A percentile compares a stretch with the other conserved stretches of the same genome.
These are phyloP conservation scores for Suricata suricatta DNA, from an alignment of 2,113 vertebrate species.

Conservation along the genomic window DNA sequence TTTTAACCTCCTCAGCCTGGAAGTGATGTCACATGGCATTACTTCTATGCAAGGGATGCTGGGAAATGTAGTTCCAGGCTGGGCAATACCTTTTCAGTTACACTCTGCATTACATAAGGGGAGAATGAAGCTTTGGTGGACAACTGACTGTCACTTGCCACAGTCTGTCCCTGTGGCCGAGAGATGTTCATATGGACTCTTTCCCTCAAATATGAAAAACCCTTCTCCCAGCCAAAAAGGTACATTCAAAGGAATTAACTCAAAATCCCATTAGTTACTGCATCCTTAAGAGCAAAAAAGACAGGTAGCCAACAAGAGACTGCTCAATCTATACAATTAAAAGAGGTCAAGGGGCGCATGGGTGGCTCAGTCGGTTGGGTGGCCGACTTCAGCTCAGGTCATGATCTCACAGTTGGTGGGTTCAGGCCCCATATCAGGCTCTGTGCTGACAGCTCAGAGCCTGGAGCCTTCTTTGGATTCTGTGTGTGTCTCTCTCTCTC, in stretches of 20 bases:
- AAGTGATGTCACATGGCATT: not conserved
- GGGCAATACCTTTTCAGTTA: not conserved
- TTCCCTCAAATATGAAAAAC: not conserved
- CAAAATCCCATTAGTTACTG: not conserved
- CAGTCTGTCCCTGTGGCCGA: not conserved
- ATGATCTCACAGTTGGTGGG: too few relatives aligned
- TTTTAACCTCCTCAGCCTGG: not conserved
- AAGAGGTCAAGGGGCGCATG: not conserved
- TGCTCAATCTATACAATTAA: not conserved
- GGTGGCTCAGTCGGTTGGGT: too few relatives aligned
- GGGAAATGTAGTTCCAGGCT: not conserved
- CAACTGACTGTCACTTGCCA: not conserved
- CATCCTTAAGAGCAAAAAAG: not conserved
- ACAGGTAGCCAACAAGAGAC: not conserved
- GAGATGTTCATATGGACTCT: not conserved
- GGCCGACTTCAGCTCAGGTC: too few relatives aligned
- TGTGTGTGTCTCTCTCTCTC: too few relatives aligned
- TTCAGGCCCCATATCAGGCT: too few relatives aligned
- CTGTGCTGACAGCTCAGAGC: too few relatives aligned
- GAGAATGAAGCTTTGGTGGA: not conserved
- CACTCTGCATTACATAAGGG: rapidly evolving
- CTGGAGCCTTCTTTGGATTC: too few relatives aligned
- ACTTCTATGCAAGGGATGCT: not conserved
- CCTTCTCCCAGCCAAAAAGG: not conserved
- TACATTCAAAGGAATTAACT: not conserved